Base-by-base conservation (phyloP, 2,113 vertebrate genomes). In the Rhabdornis inornatus region DNA sequence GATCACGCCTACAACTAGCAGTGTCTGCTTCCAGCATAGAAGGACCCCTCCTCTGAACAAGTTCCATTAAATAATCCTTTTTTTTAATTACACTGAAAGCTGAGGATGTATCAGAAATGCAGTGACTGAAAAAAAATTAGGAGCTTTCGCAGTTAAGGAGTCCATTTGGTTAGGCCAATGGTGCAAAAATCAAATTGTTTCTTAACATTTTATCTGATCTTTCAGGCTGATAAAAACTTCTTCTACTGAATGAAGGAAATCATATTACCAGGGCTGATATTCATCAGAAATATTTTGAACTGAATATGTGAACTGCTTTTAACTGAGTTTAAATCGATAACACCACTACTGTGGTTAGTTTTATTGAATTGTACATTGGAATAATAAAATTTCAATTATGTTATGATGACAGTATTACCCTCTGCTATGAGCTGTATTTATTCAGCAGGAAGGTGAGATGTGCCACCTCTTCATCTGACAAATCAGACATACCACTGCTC, bases 361-460 rank as follows among this genome's bases (percentile, higher is more conserved):
- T 97, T 98, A 97, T 95, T 96, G 89, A 95, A 96, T 92, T 93
- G 42, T 37, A 92, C 42, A 76, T 47, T 94, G 60, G 92, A 97
- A 97, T 91, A 97, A 94, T 95, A 88, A 92, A 39, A 93, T 97
- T 96, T 89, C 95, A 97, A 94, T 97, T 97, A 97, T 35, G 90
- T 96, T 96, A 95, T 65, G 83, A 97, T 97, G 93, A 92, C 19
- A 83, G 44, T 49, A 95, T 89, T 95, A 94, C 95, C 93, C 88
- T 92, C 90, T 3, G 2, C 70, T 65, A 59, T 59, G 55, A 83
- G 83, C 61, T 89, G 79, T 82, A 95, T 95, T 97, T 96, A 87
- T 93, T 87, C 77, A 83, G 44, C 39, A 80, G 47, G 52, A 87
- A 95, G 90, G 87, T 63, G 89, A 87, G 63, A 91, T 42, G 40